Evolutionary conservation across 2,113 vertebrate genomes (phyloP).

Genomic region (Alosa alosa): DNA sequence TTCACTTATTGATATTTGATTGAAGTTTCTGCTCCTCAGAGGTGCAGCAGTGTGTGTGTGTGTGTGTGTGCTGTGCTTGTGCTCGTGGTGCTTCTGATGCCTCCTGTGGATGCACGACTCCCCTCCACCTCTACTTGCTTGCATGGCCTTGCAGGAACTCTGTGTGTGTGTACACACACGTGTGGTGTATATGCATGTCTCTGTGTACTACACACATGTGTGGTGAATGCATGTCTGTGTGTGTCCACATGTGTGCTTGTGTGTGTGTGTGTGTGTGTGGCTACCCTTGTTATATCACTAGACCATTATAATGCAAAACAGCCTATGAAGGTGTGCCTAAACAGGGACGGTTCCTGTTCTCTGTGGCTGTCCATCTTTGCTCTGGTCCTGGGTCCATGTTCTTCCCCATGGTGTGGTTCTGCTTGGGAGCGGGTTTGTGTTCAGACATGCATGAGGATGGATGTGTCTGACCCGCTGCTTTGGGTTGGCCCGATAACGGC

Average conservation of each 20-base stretch:
- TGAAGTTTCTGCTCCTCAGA: not conserved
- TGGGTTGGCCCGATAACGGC: not conserved
- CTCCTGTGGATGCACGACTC: conserved; percentile 20
- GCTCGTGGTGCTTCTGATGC: conserved; percentile 29
- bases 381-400: too few species aligned
- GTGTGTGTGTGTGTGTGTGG: not conserved
- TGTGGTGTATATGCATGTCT: not conserved
- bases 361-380: too few species aligned
- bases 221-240: not conserved
- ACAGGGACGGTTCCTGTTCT: too few species aligned
- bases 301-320: not conserved
- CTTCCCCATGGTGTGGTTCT: not conserved
- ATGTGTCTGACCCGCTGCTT: not conserved
- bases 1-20: not conserved
- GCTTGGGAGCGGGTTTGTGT: not conserved
- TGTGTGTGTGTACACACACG: not conserved
- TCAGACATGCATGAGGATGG: not conserved
- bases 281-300: not conserved
- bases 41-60: not conserved
- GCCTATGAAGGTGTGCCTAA: not conserved
- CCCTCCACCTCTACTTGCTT: not conserved
- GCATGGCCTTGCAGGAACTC: conserved; percentile 24
- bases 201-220: not conserved
- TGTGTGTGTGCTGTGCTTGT: not conserved
- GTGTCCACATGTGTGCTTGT: not conserved